Evolutionary conservation across 2,113 vertebrate species (phyloP).

Genomic region (Rallus limicola): DNA sequence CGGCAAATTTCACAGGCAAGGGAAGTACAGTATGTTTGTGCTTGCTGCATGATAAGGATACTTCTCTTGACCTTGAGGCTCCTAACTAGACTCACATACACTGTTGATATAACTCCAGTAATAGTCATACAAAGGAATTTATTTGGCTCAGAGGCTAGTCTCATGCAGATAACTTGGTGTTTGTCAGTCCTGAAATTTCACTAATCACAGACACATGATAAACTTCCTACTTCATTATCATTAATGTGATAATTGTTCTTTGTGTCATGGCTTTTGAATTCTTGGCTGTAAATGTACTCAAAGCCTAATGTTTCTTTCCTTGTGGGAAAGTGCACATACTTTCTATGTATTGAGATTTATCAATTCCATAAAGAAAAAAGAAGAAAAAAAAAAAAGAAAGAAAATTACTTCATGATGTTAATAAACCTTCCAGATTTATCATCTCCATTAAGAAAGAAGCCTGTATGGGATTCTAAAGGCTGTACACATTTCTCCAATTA

Average conservation of each 20-base stretch:
- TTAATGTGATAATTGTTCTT: background rate
- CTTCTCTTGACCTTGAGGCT: background rate
- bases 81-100: background rate
- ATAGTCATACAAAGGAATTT: background rate
- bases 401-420: background rate
- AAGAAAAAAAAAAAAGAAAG: no score
- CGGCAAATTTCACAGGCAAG: background rate
- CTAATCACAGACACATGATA: background rate
- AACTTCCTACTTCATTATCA: background rate
- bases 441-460: background rate
- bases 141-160: background rate
- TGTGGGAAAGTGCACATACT: background rate
- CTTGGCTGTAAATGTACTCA: background rate
- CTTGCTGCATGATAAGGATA: background rate
- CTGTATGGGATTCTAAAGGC: background rate
- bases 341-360: background rate
- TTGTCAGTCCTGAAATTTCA: background rate
- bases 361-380: background rate
- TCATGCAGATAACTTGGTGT: background rate
- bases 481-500: background rate
- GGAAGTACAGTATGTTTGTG: background rate
- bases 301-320: background rate
- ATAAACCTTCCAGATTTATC: background rate
- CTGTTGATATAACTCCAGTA: background rate
- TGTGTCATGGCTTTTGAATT: background rate